These are phyloP conservation scores for Calycopis cecrops DNA, from an alignment of 1,140 invertebrate species.

Conservation along the genomic window DNA sequence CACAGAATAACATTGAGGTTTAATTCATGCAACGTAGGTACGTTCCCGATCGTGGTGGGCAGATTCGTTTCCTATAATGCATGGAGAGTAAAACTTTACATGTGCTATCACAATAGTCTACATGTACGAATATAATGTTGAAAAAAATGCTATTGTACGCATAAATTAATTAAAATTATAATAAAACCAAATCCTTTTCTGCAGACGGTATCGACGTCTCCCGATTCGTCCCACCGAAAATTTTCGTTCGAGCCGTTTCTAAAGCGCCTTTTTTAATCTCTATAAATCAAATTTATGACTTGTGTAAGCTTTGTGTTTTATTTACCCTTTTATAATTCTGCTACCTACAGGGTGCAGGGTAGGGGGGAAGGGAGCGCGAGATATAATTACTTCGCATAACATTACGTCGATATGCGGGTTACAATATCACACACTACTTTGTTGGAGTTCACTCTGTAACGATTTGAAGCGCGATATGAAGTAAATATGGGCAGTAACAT, in stretches of 20 bases:
- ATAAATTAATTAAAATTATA: background rate
- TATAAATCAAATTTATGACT: slow-evolving; percentile 75
- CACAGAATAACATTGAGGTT: no score
- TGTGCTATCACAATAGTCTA: no score
- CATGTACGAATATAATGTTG: no score
- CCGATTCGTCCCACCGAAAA: slow-evolving; percentile 71
- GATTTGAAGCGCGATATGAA: no score
- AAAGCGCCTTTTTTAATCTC: slow-evolving; percentile 75
- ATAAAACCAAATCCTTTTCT: slow-evolving; percentile 22
- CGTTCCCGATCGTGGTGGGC: no score
- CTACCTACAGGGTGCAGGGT: slow-evolving; percentile 38
- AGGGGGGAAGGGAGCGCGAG: slow-evolving; percentile 12
- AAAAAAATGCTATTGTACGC: no score
- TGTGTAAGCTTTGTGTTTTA: slow-evolving; percentile 74
- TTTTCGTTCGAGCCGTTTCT: slow-evolving; percentile 73
- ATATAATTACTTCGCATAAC: slow-evolving; percentile 14
- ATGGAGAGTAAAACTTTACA: no score
- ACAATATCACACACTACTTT: no score
- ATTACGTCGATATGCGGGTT: background rate
- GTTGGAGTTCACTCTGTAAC: no score
- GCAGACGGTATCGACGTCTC: slow-evolving; percentile 55
- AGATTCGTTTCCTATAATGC: no score
- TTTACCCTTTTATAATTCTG: slow-evolving; percentile 74
- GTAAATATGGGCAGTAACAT: no score
- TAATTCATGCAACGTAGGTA: no score